Conservation (phyloP, 2,888 invertebrate genomes). For the Himalopsyche japonica region DNA sequence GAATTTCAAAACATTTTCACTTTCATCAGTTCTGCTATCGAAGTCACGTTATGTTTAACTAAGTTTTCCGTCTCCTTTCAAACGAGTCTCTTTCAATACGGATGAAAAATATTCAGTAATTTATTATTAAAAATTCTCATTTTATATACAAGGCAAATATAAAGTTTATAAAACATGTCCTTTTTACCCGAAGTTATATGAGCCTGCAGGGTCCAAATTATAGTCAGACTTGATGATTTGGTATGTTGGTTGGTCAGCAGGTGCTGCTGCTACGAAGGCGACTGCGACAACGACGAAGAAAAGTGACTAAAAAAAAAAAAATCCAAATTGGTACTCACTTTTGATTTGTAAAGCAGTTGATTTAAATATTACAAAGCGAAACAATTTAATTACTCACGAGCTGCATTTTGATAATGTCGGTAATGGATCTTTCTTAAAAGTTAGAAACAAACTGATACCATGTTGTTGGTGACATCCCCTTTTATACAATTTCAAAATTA, state of each 20-base stretch:
- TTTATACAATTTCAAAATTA: background rate
- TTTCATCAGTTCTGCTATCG: background rate
- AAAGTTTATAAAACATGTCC: background rate
- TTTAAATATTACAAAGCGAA: background rate
- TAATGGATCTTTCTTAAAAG: background rate
- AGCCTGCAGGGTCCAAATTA: slow-evolving; percentile 35
- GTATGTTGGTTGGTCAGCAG: slow-evolving; percentile 39
- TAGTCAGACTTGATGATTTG: slow-evolving; percentile 36
- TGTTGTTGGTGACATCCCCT: background rate
- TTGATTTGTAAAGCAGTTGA: too few species aligned
- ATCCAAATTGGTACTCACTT: too few species aligned
- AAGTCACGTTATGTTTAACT: background rate
- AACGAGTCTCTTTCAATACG: background rate
- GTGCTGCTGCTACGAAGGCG: slow-evolving; percentile 17
- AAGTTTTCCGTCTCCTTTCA: too few species aligned
- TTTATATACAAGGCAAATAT: background rate
- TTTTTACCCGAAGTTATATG: slow-evolving; percentile 35
- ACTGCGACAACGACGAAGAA: slow-evolving; percentile 25
- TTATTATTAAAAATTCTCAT: background rate
- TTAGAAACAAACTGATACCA: background rate
- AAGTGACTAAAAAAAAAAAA: slow-evolving; percentile 17
- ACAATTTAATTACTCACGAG: background rate
- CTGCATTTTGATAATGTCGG: background rate
- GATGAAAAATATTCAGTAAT: background rate
- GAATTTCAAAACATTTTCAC: background rate